Evolutionary conservation across 2,797 vertebrate species (phyloP).

Genomic region (Etheostoma perlongum): DNA sequence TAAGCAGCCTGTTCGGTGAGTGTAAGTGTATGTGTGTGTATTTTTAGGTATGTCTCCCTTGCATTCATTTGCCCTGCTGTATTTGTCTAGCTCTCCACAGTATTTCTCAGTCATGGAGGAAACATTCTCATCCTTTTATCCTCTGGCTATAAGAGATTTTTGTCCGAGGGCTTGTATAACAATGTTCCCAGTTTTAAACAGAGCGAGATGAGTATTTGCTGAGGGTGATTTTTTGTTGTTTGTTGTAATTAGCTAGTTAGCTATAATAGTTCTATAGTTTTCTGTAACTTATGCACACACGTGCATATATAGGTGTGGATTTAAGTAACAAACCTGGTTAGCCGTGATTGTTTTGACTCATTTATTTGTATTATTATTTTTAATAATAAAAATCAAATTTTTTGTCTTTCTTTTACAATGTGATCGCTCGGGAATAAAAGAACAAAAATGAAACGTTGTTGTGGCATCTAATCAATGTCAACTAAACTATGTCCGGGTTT

Average conservation of each 20-base stretch:
- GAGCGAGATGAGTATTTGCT: slow-evolving; percentile 18
- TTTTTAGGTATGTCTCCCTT: slow-evolving; percentile 63
- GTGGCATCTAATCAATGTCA: not conserved
- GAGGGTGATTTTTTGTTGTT: not conserved
- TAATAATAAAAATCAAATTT: not conserved
- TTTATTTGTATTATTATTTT: not conserved
- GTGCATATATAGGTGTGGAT: not conserved
- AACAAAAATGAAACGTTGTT: not conserved
- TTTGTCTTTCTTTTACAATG: not conserved
- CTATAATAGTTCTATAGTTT: not conserved
- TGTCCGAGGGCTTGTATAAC: slow-evolving; percentile 52
- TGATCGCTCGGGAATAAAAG: not conserved
- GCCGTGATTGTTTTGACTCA: not conserved
- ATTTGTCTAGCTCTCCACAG: slow-evolving; percentile 45
- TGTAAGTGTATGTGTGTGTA: slow-evolving; percentile 37
- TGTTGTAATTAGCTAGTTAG: slow-evolving; percentile 32
- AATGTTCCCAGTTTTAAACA: slow-evolving; percentile 49
- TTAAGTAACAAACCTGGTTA: not conserved
- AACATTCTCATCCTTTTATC: slow-evolving; percentile 61
- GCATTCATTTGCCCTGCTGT: slow-evolving; percentile 67
- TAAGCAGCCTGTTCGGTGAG: slow-evolving; percentile 51
- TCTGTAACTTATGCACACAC: slow-evolving; percentile 23
- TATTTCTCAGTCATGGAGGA: slow-evolving; percentile 43
- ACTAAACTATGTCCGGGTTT: not conserved
- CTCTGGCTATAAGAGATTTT: slow-evolving; percentile 46